A percentile compares a stretch with the other conserved stretches of the same genome.
Conservation (phyloP, 64 coral and sea anemone species). For the Montipora foliosa region DNA sequence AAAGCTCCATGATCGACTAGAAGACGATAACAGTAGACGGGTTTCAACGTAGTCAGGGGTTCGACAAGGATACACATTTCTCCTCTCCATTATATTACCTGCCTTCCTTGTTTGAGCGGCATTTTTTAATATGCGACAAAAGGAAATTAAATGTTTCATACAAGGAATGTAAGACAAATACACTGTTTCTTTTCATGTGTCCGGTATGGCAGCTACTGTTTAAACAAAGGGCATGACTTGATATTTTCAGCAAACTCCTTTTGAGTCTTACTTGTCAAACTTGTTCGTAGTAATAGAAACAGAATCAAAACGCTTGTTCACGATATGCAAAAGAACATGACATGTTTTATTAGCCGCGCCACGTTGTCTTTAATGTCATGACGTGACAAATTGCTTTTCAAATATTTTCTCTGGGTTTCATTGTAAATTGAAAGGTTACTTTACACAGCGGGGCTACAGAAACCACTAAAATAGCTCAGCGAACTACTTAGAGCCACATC, state of each 20-base stretch:
- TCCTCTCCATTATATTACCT: too few species aligned
- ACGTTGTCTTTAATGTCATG: constrained; percentile 9
- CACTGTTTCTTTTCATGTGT: not conserved
- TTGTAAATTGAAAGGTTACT: not conserved
- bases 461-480: not conserved
- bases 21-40: too few species aligned
- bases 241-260: constrained; percentile 27
- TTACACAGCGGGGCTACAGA: not conserved
- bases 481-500: not conserved
- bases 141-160: not conserved
- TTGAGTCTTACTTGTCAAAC: constrained; percentile 3
- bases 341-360: constrained; percentile 35
- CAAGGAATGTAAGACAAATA: not conserved
- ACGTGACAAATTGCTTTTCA: constrained; percentile 16
- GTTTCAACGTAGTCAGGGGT: too few species aligned
- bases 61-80: too few species aligned
- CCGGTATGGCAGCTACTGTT: not conserved
- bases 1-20: too few species aligned
- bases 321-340: not conserved
- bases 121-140: not conserved
- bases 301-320: not conserved
- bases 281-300: not conserved
- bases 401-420: constrained; percentile 26
- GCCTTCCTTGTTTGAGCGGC: not conserved
- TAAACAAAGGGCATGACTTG: constrained; percentile 11